Conservation (phyloP, 1,140 invertebrate species). For the Papilio glaucus region DNA sequence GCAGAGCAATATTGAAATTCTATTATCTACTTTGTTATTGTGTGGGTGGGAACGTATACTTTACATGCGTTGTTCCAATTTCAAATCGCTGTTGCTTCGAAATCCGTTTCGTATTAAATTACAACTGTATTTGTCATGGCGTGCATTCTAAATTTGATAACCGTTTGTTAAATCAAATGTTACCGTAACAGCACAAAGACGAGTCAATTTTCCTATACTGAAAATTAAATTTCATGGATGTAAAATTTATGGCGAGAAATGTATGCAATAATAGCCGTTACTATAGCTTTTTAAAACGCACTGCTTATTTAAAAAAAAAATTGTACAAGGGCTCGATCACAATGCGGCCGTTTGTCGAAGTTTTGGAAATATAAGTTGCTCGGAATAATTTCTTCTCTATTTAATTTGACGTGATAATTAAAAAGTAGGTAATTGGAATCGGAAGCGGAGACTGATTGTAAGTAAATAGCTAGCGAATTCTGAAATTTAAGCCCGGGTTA, state of each 20-base stretch:
- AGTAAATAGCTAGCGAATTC: no score
- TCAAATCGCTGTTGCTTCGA: not conserved
- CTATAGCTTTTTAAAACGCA: not conserved
- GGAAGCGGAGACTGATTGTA: no score
- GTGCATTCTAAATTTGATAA: conserved; percentile 26
- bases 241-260: conserved; percentile 37
- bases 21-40: conserved; percentile 39
- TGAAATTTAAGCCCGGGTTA: no score
- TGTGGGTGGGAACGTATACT: conserved; percentile 39
- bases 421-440: no score
- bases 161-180: conserved; percentile 27
- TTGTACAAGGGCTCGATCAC: no score
- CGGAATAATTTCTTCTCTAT: no score
- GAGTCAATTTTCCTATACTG: not conserved
- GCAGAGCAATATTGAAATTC: conserved; percentile 47
- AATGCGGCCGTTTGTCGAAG: no score
- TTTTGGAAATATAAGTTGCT: no score
- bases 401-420: no score
- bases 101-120: conserved; percentile 26
- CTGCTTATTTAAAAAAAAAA: no score
- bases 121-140: conserved; percentile 27
- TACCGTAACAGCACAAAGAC: not conserved
- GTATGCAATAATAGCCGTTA: not conserved
- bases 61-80: conserved; percentile 35
- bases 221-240: conserved; percentile 44